Evolutionary conservation across 2,113 vertebrate genomes (phyloP).

Genomic region (Gavialis gangeticus): DNA sequence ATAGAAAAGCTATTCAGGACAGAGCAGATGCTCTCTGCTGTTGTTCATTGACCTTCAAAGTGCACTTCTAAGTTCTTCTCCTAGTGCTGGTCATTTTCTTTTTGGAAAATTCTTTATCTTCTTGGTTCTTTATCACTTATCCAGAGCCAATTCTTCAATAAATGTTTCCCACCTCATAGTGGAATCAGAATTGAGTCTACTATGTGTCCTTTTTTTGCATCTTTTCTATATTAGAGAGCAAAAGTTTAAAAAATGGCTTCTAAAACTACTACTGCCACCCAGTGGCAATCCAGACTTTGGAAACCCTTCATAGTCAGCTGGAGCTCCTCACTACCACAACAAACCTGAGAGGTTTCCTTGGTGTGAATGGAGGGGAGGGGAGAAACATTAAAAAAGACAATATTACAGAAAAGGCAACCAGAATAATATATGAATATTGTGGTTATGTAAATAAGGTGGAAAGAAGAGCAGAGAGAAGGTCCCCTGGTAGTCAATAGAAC

Average conservation of each 20-base stretch:
- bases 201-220: not conserved
- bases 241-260: not conserved
- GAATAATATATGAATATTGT: not conserved
- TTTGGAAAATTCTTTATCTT: not conserved
- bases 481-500: not conserved
- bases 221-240: not conserved
- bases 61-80: not conserved
- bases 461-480: not conserved
- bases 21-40: not conserved
- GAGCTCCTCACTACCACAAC: not conserved
- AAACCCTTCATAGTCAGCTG: not conserved
- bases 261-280: constrained; percentile 63
- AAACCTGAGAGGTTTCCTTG: not conserved
- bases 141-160: not conserved
- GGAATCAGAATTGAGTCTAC: not conserved
- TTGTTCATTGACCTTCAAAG: not conserved
- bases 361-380: no score
- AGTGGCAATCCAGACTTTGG: not conserved
- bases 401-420: not conserved
- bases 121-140: not conserved
- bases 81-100: not conserved
- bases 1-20: not conserved
- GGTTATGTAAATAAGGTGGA: not conserved
- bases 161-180: not conserved
- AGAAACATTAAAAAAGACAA: no score